Conservation (phyloP, 2,113 vertebrate species). For the Malurus alboscapulatus region DNA sequence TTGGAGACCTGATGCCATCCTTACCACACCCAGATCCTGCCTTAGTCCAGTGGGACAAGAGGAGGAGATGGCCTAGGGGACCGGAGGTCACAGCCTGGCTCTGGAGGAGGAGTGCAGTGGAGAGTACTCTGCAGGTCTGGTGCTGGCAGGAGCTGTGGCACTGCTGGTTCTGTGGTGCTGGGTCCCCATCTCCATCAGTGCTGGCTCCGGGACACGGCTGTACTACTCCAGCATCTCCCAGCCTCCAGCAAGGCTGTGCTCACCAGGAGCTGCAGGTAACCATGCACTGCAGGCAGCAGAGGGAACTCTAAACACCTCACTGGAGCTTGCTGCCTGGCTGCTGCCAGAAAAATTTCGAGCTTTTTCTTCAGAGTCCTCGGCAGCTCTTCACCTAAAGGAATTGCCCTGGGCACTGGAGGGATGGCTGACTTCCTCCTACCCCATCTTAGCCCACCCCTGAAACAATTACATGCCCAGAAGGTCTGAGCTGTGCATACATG, state of each 20-base stretch:
- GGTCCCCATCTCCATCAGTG: background rate
- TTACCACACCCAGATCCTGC: background rate
- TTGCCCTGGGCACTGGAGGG: background rate
- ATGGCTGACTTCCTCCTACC: background rate
- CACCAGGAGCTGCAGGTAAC: background rate
- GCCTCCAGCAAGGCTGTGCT: rapidly evolving
- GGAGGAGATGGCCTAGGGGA: background rate
- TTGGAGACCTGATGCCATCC: background rate
- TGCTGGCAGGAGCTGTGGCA: background rate
- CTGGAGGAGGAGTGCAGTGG: background rate
- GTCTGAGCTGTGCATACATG: background rate
- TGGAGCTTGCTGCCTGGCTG: background rate
- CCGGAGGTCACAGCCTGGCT: background rate
- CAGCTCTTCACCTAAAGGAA: background rate
- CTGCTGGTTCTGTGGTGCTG: background rate
- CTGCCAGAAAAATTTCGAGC: background rate
- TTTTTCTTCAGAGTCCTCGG: background rate
- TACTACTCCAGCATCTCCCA: background rate
- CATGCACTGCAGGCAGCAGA: slow-evolving; percentile 3
- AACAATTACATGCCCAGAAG: rapidly evolving
- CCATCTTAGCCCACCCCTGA: background rate
- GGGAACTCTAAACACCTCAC: slow-evolving; percentile 48
- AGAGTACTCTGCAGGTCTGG: background rate
- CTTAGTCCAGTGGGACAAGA: background rate
- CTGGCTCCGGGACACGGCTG: background rate